Base-by-base conservation (phyloP, 2,888 invertebrate species). In the Harpagoxenus sublaevis region DNA sequence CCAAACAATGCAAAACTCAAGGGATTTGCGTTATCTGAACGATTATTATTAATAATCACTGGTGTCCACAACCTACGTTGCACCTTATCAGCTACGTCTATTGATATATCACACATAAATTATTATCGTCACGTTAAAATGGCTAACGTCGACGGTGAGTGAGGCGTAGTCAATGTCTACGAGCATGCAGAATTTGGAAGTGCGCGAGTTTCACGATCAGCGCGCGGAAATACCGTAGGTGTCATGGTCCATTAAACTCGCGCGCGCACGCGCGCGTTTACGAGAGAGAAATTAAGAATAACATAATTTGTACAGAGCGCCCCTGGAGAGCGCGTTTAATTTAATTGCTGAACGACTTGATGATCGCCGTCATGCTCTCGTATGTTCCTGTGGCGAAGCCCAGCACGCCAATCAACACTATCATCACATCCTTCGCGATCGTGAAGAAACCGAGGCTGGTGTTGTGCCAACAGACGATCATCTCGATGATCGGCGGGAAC, bases 401-500 rank as follows among this genome's bases (percentile, higher is more conserved):
- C 48, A 97, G 93, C 0, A 97, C 74, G 0, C 97, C 98, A 18
- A 98, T 94, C 0, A 96, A 6, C n/a, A 98, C 95, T 74, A 98
- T 97, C 18, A 96, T 62, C 9, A 95, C 88, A 93, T 98, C 96
- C 92, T 98, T 97, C 9, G 95, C 1, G 15, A 95, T 87, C 48
- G 93, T 94, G 75, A 92, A 90, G 0, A 96, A 93, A 65, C 96
- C 94, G 73, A 95, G 94, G 28, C 96, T 96, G 2, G 96, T 95
- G 70, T 96, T 96, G 88, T 96, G 96, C 93, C 97, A 97, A 84
- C 96, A 95, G 0, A 97, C 96, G 6, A 98, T 97, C 88, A 98
- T 95, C 92, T 99, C 98, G 87, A 99, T 97, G 82, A 98, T 96
- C 0, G 99, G 98, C 1, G 99, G 99, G 93, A 99, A 98, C 60